Conservation (phyloP, 2,113 vertebrate genomes). For the Spheniscus mendiculus region DNA sequence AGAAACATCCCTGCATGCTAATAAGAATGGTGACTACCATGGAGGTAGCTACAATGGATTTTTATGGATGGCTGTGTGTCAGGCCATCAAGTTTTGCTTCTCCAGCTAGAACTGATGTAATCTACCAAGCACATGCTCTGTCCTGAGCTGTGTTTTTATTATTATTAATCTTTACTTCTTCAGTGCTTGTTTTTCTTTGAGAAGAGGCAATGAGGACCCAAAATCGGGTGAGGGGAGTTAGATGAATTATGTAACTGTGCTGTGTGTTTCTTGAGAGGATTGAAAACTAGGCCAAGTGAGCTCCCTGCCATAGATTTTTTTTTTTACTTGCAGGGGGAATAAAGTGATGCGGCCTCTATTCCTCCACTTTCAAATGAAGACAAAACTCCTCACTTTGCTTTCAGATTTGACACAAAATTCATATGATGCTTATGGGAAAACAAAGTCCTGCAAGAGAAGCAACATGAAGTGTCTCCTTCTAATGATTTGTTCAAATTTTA, state of each 20-base stretch:
- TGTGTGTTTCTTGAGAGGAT: neutral
- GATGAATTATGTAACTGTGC: neutral
- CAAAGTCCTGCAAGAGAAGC: neutral
- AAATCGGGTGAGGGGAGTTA: neutral
- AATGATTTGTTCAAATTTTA: neutral
- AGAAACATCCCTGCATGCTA: neutral
- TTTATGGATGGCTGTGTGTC: neutral
- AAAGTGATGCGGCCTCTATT: neutral
- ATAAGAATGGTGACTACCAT: neutral
- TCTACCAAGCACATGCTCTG: neutral
- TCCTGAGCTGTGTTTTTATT: neutral
- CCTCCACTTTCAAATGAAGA: neutral
- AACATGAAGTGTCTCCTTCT: neutral
- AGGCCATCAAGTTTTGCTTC: neutral
- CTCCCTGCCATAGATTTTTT: neutral
- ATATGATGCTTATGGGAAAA: neutral
- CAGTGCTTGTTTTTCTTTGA: neutral
- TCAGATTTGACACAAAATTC: neutral
- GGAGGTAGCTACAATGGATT: neutral
- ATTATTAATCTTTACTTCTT: neutral
- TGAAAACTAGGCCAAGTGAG: neutral
- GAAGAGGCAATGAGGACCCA: neutral
- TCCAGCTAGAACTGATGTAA: neutral
- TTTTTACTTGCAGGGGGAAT: neutral
- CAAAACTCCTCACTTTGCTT: neutral